Evolutionary conservation across 2,888 invertebrate genomes (phyloP), one percentile per base, ranked within the genome.

Genomic region (Trichogramma dendrolimi): DNA sequence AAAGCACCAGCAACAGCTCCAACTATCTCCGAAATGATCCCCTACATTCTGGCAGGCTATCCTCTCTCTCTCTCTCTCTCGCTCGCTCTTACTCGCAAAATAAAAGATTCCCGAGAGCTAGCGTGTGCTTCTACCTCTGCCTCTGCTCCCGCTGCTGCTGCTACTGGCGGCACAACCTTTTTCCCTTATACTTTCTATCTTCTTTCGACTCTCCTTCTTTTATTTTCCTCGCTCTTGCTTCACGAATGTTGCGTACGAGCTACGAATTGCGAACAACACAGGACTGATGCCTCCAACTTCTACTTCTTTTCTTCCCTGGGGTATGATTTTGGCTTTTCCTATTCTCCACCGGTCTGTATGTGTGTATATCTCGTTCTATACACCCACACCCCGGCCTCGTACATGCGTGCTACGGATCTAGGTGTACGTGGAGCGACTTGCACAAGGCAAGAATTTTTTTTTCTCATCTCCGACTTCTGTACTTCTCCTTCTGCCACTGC

Each of bases 1-100:
- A 27, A 27, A 27, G 27, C 11, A 14, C 48, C 27, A 14, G 48
- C 48, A 14, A 74, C 75, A 74, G 75, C 77, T 76, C 75, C 68
- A 79, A 76, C 78, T 77, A 78, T 79, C 77, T 79, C 76, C 77
- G 74, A 79, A 79, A 79, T 78, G 78, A 79, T 79, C 77, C 78
- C 77, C 75, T 76, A 77, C 76, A 77, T 75, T 76, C 74, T 73
- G 51, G 64, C 46, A 68, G 68, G 69, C 71, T 66, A 69, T 70
- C 71, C 72, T 72, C 54, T 50, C 47, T 11, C 54, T 47, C 11
- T 60, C 55, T 27, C 58, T n/a, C 52, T 50, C 54, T 50, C 61
- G 27, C 47, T 53, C 41, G 43, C 41, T 57, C 50, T 27, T 27
- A 2, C 27, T 27, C 27, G 27, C 27, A 27, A 27, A 27, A 27